Evolutionary conservation across 2,888 invertebrate species (phyloP), one percentile per base, ranked within the genome.

Genomic region (Prenolepis imparis): DNA sequence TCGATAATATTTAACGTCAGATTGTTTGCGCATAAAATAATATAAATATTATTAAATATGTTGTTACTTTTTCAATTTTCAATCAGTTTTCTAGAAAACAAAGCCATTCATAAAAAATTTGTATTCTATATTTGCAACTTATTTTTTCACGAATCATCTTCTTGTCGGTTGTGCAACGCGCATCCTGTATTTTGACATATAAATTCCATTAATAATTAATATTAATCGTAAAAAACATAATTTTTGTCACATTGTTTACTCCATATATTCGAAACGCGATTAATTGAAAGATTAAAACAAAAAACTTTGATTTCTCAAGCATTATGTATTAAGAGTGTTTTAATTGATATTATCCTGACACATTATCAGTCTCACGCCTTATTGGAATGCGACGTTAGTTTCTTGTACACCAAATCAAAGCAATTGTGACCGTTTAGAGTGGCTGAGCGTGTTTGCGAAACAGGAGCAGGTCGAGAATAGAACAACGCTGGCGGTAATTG

Each of bases 401-500:
- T 52, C 73, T 55, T 48, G 52, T 36, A 15, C 9, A 32, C 11
- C n/a, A 68, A 75, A 84, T 83, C 77, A 75, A 78, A 82, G 84
- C 73, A 61, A 73, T 77, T 63, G 73, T 63, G 78, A 78, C 24
- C 39, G 39, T 36, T 24, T 55, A 48, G 32, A 77, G 83, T 72
- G 70, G 64, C 21, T 66, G 72, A 73, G 67, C 68, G 63, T 83
- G 57, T 85, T 83, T 83, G 72, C 41, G 77, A 85, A 86, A 78
- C 70, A 80, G 61, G 55, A 72, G 70, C 59, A 28, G 44, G 41
- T 41, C 44, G 41, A 59, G 24, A 57, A 78, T 83, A 83, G 78
- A 83, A 72, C 66, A 67, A 63, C 55, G 55, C 32, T 68, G 44
- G 52, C 77, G 64, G n/a, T 85, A 85, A 85, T 85, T 86, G 85